Conservation (phyloP, 2,113 vertebrate genomes). For the Chamaetylas fuelleborni region DNA sequence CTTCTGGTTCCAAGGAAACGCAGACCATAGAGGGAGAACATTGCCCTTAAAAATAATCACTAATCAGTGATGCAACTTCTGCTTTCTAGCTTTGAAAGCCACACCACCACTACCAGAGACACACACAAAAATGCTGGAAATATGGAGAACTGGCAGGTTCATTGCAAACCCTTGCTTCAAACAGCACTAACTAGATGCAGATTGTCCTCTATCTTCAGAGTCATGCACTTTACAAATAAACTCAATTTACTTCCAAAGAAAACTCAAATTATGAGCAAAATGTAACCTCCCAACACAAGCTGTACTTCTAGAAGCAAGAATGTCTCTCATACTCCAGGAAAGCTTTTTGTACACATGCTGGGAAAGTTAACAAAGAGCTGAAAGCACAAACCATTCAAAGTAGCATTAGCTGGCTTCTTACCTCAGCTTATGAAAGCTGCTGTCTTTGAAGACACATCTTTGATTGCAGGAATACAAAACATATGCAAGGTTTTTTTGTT, state of each 20-base stretch:
- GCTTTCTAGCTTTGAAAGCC: neutral
- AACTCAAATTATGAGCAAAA: neutral
- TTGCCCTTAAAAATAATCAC: neutral
- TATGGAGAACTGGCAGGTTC: neutral
- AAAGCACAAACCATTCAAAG: neutral
- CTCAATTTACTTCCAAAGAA: neutral
- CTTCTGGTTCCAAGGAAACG: neutral
- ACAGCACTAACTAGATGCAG: neutral
- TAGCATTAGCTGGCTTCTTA: neutral
- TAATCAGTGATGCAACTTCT: neutral
- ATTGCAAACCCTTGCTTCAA: neutral
- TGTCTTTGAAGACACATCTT: neutral
- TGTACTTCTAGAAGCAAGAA: neutral
- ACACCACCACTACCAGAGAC: neutral
- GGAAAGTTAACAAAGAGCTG: neutral
- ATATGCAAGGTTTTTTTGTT: neutral
- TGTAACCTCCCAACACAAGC: neutral
- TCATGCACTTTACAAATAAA: neutral
- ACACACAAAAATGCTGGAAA: neutral
- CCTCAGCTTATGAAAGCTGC: neutral
- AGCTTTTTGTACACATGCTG: neutral
- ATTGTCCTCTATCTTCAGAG: neutral
- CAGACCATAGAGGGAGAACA: neutral
- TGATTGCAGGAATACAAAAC: neutral
- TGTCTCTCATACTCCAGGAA: neutral